Evolutionary conservation across 2,888 invertebrate species (phyloP), one percentile per base, ranked within the genome.

Genomic region (Zaprionus bogoriensis): DNA sequence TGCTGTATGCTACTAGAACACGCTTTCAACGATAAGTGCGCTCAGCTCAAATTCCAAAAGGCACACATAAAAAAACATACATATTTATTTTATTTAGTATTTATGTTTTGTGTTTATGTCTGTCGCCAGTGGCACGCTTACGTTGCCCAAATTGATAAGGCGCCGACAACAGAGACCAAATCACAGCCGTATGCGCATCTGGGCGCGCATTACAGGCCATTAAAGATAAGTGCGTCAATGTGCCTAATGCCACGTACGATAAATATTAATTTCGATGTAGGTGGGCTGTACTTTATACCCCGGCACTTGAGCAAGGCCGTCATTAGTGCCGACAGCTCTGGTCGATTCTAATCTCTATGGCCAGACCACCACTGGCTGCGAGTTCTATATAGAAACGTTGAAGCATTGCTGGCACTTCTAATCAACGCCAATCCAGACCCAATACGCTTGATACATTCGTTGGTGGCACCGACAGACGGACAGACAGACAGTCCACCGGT

Each of bases 281-380:
- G 19, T 48, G 20, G 14, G 12, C 7, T 23, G 67, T 20, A 73
- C 73, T 67, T 70, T 65, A 55, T 27, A 46, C 64, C 23, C 57
- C n/a, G n/a, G n/a, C n/a, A 52, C 41, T 55, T 38, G 19, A 68
- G 50, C 63, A 76, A 79, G 74, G 66, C 51, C 77, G 71, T 42
- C 19, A 25, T 28, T 50, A 12, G 55, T 52, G 6, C 20, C 7
- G 10, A 4, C 36, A 48, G 9, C 27, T 3, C 42, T 67, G 73
- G n/a, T n/a, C n/a, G n/a, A n/a, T n/a, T 83, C 79, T 84, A 42
- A 84, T 79, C 84, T 30, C 2, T 46, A 42, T 14, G 58, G 64
- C 72, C 52, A 77, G 69, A 69, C 72, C 81, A 78, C 65, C n/a
- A n/a, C n/a, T 71, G 48, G 50, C 64, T 50, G 73, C 23, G 79